Conservation (phyloP, 2,113 vertebrate genomes). For the pig (Sus scrofa) region DNA sequence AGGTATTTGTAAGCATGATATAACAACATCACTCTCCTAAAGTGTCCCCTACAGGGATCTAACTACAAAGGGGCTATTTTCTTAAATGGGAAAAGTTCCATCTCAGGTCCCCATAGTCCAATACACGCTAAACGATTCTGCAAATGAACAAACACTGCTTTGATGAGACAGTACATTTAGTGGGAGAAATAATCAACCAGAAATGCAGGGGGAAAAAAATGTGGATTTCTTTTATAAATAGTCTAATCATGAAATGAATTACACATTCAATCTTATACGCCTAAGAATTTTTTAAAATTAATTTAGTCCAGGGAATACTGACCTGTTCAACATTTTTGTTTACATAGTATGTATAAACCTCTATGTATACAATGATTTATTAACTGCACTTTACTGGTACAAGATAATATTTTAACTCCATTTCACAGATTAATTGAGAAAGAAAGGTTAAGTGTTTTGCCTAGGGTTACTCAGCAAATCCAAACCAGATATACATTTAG, state of each 20-base stretch:
- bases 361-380: slow-evolving; percentile 42
- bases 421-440: slow-evolving; percentile 65
- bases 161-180: slow-evolving; percentile 79
- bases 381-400: slow-evolving; percentile 53
- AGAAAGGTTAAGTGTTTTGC: slow-evolving; percentile 64
- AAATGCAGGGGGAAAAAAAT: slow-evolving; percentile 69
- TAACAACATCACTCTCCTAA: slow-evolving; percentile 69
- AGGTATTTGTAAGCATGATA: slow-evolving; percentile 56
- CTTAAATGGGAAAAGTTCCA: slow-evolving; percentile 83
- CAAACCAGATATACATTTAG: slow-evolving; percentile 34
- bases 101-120: slow-evolving; percentile 78
- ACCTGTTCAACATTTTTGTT: slow-evolving; percentile 67
- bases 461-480: slow-evolving; percentile 48
- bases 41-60: slow-evolving; percentile 79
- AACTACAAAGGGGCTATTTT: slow-evolving; percentile 82
- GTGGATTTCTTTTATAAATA: slow-evolving; percentile 66
- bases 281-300: slow-evolving; percentile 53
- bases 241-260: slow-evolving; percentile 78
- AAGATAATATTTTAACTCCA: slow-evolving; percentile 58
- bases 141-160: slow-evolving; percentile 81
- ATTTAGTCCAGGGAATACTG: slow-evolving; percentile 64
- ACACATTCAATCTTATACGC: slow-evolving; percentile 60
- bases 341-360: slow-evolving; percentile 40
- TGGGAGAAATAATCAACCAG: slow-evolving; percentile 76
- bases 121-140: slow-evolving; percentile 79